Percentiles rank a stretch among this genome's conserved stretches.
These are phyloP conservation scores for Microctenopoma steveboyesi DNA, from an alignment of 2,797 vertebrate genomes.

Conservation along the genomic window DNA sequence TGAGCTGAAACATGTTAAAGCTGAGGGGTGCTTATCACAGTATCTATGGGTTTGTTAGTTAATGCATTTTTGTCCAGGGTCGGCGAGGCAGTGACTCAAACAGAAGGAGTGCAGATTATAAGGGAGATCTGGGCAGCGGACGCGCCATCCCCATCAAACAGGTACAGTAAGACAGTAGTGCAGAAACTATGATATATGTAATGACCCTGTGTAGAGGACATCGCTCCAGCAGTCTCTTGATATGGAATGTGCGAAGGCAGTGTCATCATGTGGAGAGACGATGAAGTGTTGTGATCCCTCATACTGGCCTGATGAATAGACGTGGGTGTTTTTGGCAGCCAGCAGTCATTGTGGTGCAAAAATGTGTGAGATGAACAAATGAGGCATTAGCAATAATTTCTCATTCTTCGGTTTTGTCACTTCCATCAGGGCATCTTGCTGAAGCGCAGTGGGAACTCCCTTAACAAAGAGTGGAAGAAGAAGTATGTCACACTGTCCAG, in stretches of 20 bases:
- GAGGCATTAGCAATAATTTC: slow-evolving; percentile 39
- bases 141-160: slow-evolving; percentile 94
- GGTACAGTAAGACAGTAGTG: slow-evolving; percentile 71
- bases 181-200: slow-evolving; percentile 34
- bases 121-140: slow-evolving; percentile 88
- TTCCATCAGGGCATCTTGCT: slow-evolving; percentile 88
- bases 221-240: slow-evolving; percentile 30
- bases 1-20: too few relatives aligned
- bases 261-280: slow-evolving; percentile 39
- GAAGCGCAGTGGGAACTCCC: slow-evolving; percentile 92
- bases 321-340: slow-evolving; percentile 54
- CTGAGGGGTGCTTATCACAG: not conserved
- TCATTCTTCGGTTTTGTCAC: slow-evolving; percentile 39
- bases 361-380: slow-evolving; percentile 40
- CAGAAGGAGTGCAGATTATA: slow-evolving; percentile 90
- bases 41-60: not conserved
- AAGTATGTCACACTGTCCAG: slow-evolving; percentile 93
- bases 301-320: slow-evolving; percentile 48
- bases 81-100: slow-evolving; percentile 94
- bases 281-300: slow-evolving; percentile 40
- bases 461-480: slow-evolving; percentile 98
- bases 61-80: slow-evolving; percentile 74
- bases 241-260: slow-evolving; percentile 44
- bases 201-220: slow-evolving; percentile 44
- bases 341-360: slow-evolving; percentile 12